phyloP scores from a whole-genome alignment of 2,888 invertebrate species.

The Lampropteryx suffumata region DNA sequence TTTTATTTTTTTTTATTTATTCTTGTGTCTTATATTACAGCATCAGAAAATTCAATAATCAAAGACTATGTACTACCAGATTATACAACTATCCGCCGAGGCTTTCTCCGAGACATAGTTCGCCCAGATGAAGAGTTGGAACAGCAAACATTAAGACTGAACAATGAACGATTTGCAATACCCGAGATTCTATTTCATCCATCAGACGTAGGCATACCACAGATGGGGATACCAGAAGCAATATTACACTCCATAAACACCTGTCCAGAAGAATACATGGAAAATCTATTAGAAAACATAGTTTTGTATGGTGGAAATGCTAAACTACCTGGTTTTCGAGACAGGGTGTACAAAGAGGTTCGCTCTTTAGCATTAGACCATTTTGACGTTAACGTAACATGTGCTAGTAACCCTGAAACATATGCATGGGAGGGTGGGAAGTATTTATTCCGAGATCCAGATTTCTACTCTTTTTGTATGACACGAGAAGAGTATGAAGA shows the following conservation, averaged over 20 bases:
- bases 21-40: no score
- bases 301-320: constrained; percentile 92
- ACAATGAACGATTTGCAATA: constrained; percentile 96
- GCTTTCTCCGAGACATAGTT: constrained; percentile 80
- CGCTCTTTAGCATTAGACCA: constrained; percentile 90
- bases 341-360: constrained; percentile 86
- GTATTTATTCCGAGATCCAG: constrained; percentile 87
- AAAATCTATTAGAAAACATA: constrained; percentile 91
- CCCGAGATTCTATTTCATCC: constrained; percentile 98
- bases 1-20: neutral
- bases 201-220: constrained; percentile 95
- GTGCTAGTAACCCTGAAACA: constrained; percentile 86
- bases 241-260: constrained; percentile 89
- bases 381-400: constrained; percentile 87
- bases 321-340: constrained; percentile 92
- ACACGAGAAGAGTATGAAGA: constrained; percentile 57
- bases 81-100: constrained; percentile 94
- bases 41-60: constrained; percentile 86
- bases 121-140: constrained; percentile 76
- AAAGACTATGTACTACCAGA: constrained; percentile 98
- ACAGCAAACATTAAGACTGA: constrained; percentile 91
- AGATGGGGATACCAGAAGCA: constrained; percentile 96
- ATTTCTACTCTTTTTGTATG: constrained; percentile 88
- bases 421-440: constrained; percentile 96
- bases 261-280: constrained; percentile 89